These are phyloP conservation scores for Coregonus ussuriensis DNA, from an alignment of 2,797 vertebrate species.

Conservation along the genomic window DNA sequence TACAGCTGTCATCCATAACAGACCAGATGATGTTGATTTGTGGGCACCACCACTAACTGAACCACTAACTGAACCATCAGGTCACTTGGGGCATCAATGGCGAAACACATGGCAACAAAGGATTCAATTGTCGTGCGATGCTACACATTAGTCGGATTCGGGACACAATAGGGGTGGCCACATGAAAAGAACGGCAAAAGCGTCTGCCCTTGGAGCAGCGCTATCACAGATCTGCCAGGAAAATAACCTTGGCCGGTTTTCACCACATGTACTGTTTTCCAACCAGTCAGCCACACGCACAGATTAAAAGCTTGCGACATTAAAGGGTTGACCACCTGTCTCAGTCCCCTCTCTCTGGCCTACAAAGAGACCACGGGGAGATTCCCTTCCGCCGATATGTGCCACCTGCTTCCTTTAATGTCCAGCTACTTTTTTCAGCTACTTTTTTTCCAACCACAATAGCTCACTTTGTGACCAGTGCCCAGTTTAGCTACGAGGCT, in stretches of 20 bases:
- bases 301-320: slow-evolving; percentile 72
- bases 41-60: slow-evolving; percentile 11
- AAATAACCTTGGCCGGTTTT: slow-evolving; percentile 52
- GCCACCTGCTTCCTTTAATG: slow-evolving; percentile 73
- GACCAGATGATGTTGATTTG: slow-evolving; percentile 53
- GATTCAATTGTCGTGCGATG: slow-evolving; percentile 48
- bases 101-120: slow-evolving; percentile 42
- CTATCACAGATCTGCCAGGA: slow-evolving; percentile 47
- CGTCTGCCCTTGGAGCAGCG: slow-evolving; percentile 22
- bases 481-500: slow-evolving; percentile 51
- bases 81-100: slow-evolving; percentile 16
- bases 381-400: slow-evolving; percentile 61
- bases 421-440: slow-evolving; percentile 58
- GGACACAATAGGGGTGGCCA: slow-evolving; percentile 43
- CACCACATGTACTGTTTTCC: slow-evolving; percentile 51
- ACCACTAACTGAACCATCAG: slow-evolving; percentile 6
- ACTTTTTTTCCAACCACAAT: slow-evolving; percentile 63
- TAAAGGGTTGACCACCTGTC: slow-evolving; percentile 77
- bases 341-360: slow-evolving; percentile 37
- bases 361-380: slow-evolving; percentile 69
- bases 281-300: slow-evolving; percentile 36
- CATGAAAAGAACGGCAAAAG: slow-evolving; percentile 51
- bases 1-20: slow-evolving; percentile 46
- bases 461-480: slow-evolving; percentile 54
- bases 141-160: slow-evolving; percentile 40